phyloP scores from a whole-genome alignment of 1,140 invertebrate genomes.

The Zaprionus africanus region DNA sequence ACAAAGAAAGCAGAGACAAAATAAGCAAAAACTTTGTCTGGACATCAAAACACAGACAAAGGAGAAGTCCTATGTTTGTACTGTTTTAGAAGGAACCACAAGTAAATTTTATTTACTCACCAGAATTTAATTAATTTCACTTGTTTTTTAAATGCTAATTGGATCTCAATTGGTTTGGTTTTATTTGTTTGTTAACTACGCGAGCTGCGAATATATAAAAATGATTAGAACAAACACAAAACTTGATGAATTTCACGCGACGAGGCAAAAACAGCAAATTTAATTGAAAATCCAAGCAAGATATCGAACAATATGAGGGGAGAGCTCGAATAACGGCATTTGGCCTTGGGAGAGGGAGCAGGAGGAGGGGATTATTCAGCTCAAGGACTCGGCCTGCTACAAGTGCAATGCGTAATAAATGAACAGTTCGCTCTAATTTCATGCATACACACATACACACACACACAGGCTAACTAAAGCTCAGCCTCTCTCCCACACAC shows the following conservation, averaged over 20 bases:
- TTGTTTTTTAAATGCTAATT: conserved; percentile 18
- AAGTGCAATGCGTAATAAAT: conserved; percentile 50
- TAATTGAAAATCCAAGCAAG: conserved; percentile 12
- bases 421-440: conserved; percentile 44
- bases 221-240: conserved; percentile 28
- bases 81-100: neutral
- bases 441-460: conserved; percentile 16
- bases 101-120: conserved; percentile 15
- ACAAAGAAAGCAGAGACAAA: neutral
- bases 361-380: neutral
- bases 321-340: conserved; percentile 4
- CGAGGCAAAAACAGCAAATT: neutral
- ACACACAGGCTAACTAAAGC: neutral
- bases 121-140: conserved; percentile 10
- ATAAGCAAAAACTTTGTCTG: neutral
- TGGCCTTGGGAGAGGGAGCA: conserved; percentile 20
- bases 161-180: conserved; percentile 12
- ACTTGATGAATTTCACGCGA: conserved; percentile 21
- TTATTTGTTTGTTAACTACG: conserved; percentile 6
- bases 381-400: conserved; percentile 37
- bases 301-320: conserved; percentile 7
- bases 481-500: conserved; percentile 16
- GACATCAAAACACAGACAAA: neutral
- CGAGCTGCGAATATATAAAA: conserved; percentile 21
- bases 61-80: neutral